Percentiles rank a stretch among this genome's conserved stretches.
Conservation (phyloP, 2,113 vertebrate genomes). For the Phalacrocorax pelagicus region DNA sequence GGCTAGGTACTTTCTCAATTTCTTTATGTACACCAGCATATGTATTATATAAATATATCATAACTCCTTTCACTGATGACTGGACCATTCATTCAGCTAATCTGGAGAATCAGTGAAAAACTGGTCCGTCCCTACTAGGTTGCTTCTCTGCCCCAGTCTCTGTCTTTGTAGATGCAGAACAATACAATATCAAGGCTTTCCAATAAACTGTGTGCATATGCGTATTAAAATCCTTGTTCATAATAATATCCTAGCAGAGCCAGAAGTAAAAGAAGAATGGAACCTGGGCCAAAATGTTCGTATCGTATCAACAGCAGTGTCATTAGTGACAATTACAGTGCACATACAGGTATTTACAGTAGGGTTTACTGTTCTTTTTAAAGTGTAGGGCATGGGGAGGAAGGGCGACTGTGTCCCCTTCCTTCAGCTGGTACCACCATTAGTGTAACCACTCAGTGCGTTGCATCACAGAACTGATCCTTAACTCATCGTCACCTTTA, state of each 20-base stretch:
- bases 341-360: background rate
- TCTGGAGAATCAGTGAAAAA: background rate
- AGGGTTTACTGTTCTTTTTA: background rate
- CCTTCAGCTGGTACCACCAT: background rate
- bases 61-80: background rate
- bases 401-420: background rate
- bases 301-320: background rate
- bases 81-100: background rate
- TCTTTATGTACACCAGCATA: fast-evolving
- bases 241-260: background rate
- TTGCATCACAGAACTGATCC: background rate
- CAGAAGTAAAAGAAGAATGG: background rate
- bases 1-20: background rate
- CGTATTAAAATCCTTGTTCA: background rate
- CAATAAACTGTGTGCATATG: background rate
- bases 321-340: background rate
- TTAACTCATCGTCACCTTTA: background rate
- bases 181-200: background rate
- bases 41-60: background rate
- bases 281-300: background rate
- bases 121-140: background rate
- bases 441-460: background rate
- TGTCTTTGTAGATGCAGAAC: background rate
- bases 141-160: background rate
- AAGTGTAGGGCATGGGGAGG: background rate